Percentiles rank a stretch among this genome's conserved stretches.
Evolutionary conservation across 2,113 vertebrate genomes (phyloP).

Genomic region (Columba livia): DNA sequence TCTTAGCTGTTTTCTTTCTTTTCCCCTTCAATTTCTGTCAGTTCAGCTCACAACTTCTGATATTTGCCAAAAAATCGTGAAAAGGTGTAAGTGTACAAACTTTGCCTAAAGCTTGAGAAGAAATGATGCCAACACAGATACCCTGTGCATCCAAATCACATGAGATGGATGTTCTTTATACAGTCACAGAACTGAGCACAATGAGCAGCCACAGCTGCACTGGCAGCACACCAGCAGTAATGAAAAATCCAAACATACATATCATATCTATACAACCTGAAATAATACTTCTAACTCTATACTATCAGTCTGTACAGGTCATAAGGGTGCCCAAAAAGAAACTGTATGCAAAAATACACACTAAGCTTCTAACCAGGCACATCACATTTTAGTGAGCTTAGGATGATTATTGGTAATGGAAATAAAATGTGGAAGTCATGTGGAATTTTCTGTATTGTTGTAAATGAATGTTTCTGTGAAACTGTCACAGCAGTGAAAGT

Average conservation of each 20-base stretch:
- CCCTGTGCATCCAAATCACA: background rate
- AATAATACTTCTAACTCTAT: background rate
- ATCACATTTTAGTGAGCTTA: background rate
- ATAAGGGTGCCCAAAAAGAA: background rate
- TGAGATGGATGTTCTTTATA: background rate
- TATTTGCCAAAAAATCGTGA: background rate
- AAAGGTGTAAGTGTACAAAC: background rate
- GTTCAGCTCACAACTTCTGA: background rate
- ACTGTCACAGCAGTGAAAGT: background rate
- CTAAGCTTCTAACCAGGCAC: background rate
- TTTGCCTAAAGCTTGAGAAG: background rate
- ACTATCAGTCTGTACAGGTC: background rate
- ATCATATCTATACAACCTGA: background rate
- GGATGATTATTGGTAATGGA: background rate
- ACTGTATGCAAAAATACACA: background rate
- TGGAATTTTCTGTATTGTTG: background rate
- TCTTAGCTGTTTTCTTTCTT: background rate
- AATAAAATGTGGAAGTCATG: background rate
- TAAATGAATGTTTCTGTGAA: background rate
- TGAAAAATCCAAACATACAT: rapidly evolving
- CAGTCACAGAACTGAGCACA: background rate
- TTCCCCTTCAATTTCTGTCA: background rate
- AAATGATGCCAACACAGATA: background rate
- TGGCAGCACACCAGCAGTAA: background rate
- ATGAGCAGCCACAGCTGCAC: background rate